Evolutionary conservation across 2,888 invertebrate genomes (phyloP), one percentile per base, ranked within the genome.

Genomic region (Aleiodes testaceus): DNA sequence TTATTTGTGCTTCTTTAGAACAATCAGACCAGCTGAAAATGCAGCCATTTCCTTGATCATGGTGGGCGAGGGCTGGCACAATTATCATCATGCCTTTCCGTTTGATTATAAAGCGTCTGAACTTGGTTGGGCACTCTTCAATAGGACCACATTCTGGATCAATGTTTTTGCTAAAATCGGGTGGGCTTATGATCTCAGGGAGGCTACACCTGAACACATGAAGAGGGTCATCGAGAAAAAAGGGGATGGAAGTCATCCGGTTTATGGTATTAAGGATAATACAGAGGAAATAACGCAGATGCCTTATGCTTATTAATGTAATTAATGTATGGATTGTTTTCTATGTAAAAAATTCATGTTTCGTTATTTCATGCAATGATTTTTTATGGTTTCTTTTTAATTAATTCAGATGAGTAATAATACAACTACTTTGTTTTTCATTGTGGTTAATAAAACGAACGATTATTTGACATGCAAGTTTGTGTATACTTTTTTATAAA

Each of bases 141-240:
- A 95, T 83, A 65, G 91, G 0, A 94, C 95, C 1, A 93, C 95
- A 0, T 83, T 90, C 49, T 85, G 93, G 64, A 89, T 96, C 65
- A 93, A 96, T 80, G 82, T 90, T 9, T 94, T 93, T 86, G 91
- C 92, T 0, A 89, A 88, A 80, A 88, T 95, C 53, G 91, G 94
- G 16, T 94, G 93, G 92, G 95, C 93, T 0, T 95, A 94, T 84
- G 94, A 95, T 84, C 86, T 94, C 79, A 93, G 93, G 82, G 84
- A 89, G 69, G 92, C 93, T 0, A 91, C 93, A 0, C 87, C 89
- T 11, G 88, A 90, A 0, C 84, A 91, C 2, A 86, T 92, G 1
- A 81, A 85, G 68, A 84, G 88, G 16, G 89, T 92, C 11, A 88
- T 90, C 0, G 85, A 87, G 30, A 91, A 90, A 61, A 90, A 90